phyloP scores from a whole-genome alignment of 2,888 invertebrate species.

The Dromius quadrimaculatus region DNA sequence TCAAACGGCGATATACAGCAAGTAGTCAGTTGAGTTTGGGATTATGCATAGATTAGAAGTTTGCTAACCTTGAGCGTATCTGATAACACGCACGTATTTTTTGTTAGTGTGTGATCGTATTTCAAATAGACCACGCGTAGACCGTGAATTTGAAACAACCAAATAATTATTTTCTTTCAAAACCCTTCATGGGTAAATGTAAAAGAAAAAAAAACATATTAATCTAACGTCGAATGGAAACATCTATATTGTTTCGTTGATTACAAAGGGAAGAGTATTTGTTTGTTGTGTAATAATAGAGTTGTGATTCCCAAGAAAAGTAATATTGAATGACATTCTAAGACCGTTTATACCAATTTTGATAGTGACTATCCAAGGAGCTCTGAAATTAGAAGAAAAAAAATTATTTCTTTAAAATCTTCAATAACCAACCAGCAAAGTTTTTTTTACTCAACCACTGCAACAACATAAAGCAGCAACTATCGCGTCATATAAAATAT shows the following conservation, averaged over 20 bases:
- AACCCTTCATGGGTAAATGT: too few relatives aligned
- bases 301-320: constrained; percentile 54
- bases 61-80: too few relatives aligned
- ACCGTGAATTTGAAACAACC: too few relatives aligned
- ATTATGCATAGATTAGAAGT: too few relatives aligned
- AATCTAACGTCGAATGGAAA: constrained; percentile 55
- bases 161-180: too few relatives aligned
- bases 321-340: constrained; percentile 55
- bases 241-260: constrained; percentile 55
- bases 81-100: too few relatives aligned
- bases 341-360: constrained; percentile 54
- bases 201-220: too few relatives aligned
- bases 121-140: too few relatives aligned
- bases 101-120: too few relatives aligned
- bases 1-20: too few relatives aligned
- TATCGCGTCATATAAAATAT: constrained; percentile 53
- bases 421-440: constrained; percentile 52
- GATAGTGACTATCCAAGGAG: constrained; percentile 53
- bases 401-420: constrained; percentile 53
- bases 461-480: constrained; percentile 53
- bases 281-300: constrained; percentile 54
- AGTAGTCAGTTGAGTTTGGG: too few relatives aligned
- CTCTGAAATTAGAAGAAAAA: constrained; percentile 54
- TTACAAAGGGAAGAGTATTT: constrained; percentile 54
- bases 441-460: constrained; percentile 52